Percentiles rank a stretch among this genome's conserved stretches.
These are phyloP conservation scores for Galleria mellonella DNA, from an alignment of 1,140 invertebrate genomes.

Conservation along the genomic window DNA sequence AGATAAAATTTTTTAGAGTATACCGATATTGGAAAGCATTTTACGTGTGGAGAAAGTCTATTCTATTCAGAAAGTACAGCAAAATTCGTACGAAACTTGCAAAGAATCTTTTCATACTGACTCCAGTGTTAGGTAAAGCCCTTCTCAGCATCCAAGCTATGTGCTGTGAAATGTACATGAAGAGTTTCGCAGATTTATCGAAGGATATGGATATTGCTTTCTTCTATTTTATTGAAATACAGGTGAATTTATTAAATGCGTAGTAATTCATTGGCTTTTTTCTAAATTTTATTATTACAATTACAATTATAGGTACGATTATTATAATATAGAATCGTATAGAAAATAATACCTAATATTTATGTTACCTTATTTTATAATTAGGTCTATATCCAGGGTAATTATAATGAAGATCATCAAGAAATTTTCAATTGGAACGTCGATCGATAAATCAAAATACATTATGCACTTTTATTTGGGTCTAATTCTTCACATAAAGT, in stretches of 20 bases:
- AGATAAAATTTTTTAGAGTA: constrained; percentile 83
- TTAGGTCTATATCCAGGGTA: no score
- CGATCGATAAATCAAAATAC: no score
- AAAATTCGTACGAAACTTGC: constrained; percentile 76
- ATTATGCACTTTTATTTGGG: no score
- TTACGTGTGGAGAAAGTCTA: constrained; percentile 86
- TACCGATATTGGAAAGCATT: constrained; percentile 90
- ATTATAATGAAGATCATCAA: no score
- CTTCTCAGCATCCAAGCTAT: constrained; percentile 82
- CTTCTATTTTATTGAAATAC: constrained; percentile 80
- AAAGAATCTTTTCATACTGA: constrained; percentile 83
- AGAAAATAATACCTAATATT: no score
- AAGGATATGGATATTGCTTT: constrained; percentile 76
- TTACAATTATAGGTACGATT: no score
- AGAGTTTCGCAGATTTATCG: constrained; percentile 76
- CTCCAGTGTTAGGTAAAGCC: constrained; percentile 81
- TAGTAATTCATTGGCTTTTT: no score
- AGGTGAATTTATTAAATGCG: constrained; percentile 57
- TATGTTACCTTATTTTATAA: no score
- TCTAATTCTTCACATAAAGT: no score
- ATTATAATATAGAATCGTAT: no score
- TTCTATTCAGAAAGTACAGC: constrained; percentile 80
- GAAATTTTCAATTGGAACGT: no score
- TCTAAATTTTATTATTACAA: no score
- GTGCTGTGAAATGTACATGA: constrained; percentile 78